A percentile compares a stretch with the other conserved stretches of the same genome.
Evolutionary conservation across 2,888 invertebrate genomes (phyloP).

Genomic region (Lasioglossum pauxillum): DNA sequence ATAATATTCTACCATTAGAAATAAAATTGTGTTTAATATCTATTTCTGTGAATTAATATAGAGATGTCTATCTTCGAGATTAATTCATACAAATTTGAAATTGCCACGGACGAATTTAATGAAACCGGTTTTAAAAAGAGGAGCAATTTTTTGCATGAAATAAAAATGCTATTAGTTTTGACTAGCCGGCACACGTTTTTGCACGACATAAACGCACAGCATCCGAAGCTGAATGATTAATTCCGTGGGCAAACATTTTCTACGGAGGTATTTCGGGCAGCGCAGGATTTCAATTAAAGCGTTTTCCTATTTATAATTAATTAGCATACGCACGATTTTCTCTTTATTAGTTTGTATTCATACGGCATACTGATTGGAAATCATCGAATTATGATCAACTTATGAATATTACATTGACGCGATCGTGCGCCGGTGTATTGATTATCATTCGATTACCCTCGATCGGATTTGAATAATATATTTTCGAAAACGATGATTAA

Average conservation of each 20-base stretch:
- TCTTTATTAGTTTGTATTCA: neutral
- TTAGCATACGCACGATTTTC: neutral
- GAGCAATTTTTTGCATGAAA: too few species aligned
- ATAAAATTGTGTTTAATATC: too few species aligned
- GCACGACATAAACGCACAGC: neutral
- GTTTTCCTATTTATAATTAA: neutral
- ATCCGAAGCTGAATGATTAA: neutral
- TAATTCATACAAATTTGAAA: too few species aligned
- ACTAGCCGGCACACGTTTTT: neutral
- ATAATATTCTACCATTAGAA: too few species aligned
- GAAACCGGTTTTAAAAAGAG: too few species aligned
- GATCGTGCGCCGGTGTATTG: neutral
- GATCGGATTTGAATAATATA: slow-evolving; percentile 7
- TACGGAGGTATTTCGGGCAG: neutral
- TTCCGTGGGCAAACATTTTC: neutral
- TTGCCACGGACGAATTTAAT: too few species aligned
- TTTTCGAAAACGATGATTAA: neutral
- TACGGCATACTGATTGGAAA: neutral
- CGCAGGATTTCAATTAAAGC: neutral
- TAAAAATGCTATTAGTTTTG: too few species aligned
- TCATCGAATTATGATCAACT: neutral
- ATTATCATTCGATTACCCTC: neutral
- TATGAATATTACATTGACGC: slow-evolving; percentile 8
- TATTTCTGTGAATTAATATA: too few species aligned
- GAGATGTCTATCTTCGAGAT: too few species aligned